These are phyloP conservation scores for Halocynthia aurantium DNA, from an alignment of 23 tunicate species.

Conservation along the genomic window DNA sequence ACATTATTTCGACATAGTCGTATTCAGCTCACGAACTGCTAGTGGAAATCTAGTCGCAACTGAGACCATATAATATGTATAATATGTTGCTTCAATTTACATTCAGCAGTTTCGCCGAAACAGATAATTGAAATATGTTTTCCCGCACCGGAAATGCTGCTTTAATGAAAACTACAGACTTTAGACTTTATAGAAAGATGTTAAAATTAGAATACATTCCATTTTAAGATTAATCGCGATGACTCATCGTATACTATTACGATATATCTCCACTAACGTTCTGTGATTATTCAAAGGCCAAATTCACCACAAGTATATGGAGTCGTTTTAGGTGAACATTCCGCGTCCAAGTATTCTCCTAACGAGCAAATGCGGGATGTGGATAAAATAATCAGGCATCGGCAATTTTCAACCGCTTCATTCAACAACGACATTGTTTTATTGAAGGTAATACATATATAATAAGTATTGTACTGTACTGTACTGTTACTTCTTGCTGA, in stretches of 20 bases:
- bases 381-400: conserved; percentile 19
- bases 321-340: conserved; percentile 51
- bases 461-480: not conserved
- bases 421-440: conserved; percentile 68
- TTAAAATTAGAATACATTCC: too few relatives aligned
- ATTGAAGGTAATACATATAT: conserved; percentile 1
- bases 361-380: conserved; percentile 23
- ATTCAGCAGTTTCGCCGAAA: too few relatives aligned
- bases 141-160: too few relatives aligned
- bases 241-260: not conserved
- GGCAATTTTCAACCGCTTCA: conserved; percentile 13
- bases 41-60: too few relatives aligned
- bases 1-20: too few relatives aligned
- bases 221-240: too few relatives aligned
- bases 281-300: not conserved
- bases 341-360: conserved; percentile 4
- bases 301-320: conserved; percentile 38
- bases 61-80: too few relatives aligned
- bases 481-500: not conserved
- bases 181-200: too few relatives aligned
- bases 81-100: too few relatives aligned
- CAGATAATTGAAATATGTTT: too few relatives aligned
- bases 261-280: not conserved
- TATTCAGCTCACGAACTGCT: too few relatives aligned
- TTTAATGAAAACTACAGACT: too few relatives aligned